Evolutionary conservation across 2,113 vertebrate genomes (phyloP), one percentile per base, ranked within the genome.

Genomic region (Rhodinocichla rosea): DNA sequence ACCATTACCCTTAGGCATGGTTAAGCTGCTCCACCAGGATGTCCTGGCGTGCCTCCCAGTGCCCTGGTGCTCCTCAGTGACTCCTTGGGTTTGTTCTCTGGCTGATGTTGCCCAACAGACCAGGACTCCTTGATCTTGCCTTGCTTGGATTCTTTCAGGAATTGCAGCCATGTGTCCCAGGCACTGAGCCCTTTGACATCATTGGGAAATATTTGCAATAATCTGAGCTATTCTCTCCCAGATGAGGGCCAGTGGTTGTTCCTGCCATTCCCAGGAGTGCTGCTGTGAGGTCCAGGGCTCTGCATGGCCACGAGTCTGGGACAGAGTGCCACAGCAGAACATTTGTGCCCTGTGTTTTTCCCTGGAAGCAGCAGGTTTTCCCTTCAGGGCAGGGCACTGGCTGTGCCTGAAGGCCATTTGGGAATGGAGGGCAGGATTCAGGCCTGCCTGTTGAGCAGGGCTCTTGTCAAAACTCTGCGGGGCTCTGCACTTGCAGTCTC

Each of bases 191-290:
- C 68, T 96, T 89, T 96, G 73, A 39, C 94, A 75, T 5, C 5
- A 11, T 94, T 94, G 92, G 94, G 93, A 83, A 96, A 95, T 92
- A 24, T 75, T 68, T 92, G 88, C 40, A 9, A 53, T 47, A 3
- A 75, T 83, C 75, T 35, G 56, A 87, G 2, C 49, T 21, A 44
- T 6, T 94, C 49, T 57, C 35, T 64, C 83, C 77, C 47, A 68
- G 18, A 15, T 1, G 37, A 64, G 68, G 3, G 9, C 0, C 0
- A 6, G 76, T 22, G 15, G 3, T 23, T 40, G 79, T 35, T 70
- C 76, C 87, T 69, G n/a, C 52, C 69, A 32, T 28, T 60, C 92
- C 87, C 75, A 47, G 56, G 65, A 24, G 71, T 2, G 86, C 39
- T 5, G 8, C 1, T 22, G 91, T 15, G n/a, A 77, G 67, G 27